These are phyloP conservation scores for Chelonus formosanus DNA, from an alignment of 2,888 invertebrate species.

Conservation along the genomic window DNA sequence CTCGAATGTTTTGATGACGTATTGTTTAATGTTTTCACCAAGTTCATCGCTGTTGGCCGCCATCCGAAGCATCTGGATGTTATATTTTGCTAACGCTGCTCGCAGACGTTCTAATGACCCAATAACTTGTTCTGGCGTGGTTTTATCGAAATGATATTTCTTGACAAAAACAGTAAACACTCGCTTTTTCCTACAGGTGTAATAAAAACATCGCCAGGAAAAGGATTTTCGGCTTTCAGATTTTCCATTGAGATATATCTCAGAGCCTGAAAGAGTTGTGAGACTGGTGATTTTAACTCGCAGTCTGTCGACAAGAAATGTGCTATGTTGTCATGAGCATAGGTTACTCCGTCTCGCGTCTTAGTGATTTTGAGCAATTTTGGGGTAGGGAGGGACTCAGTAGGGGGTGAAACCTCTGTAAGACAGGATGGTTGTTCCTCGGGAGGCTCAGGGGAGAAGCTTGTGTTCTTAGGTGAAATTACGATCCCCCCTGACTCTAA, in stretches of 20 bases:
- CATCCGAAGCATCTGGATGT: no score
- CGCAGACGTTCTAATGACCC: not conserved
- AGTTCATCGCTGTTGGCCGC: no score
- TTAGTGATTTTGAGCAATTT: not conserved
- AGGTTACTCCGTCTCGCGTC: conserved; percentile 18
- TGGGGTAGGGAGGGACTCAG: no score
- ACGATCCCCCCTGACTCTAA: no score
- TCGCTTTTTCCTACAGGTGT: not conserved
- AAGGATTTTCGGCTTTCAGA: not conserved
- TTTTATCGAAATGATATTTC: not conserved
- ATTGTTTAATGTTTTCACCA: not conserved
- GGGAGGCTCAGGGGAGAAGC: not conserved
- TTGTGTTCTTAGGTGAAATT: no score
- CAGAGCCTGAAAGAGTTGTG: conserved; percentile 12
- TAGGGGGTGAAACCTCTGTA: not conserved
- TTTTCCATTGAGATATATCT: not conserved
- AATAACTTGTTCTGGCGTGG: not conserved
- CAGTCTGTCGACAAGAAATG: not conserved
- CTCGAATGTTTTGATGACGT: conserved; percentile 3
- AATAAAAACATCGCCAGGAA: conserved; percentile 1
- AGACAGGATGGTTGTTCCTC: not conserved
- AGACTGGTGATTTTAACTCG: not conserved
- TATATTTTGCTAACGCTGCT: not conserved
- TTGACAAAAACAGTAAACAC: conserved; percentile 10
- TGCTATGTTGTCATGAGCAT: conserved; percentile 13